Base-by-base conservation (phyloP, 2,888 invertebrate genomes). In the Andrena minutula region DNA sequence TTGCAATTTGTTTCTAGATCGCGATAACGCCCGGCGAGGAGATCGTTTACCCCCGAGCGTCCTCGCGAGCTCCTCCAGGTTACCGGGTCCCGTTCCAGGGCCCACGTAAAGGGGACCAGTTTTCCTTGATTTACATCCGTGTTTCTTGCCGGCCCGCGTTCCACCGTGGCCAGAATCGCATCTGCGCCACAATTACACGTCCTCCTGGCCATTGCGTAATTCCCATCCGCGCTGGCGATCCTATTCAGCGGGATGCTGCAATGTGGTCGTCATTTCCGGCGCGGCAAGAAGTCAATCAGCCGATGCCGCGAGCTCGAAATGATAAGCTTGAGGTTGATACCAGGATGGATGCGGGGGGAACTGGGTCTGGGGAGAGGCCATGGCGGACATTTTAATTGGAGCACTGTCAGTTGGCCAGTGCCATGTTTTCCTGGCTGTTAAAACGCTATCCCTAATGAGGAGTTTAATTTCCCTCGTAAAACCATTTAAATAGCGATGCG, bases 251-350 rank as follows among this genome's bases (percentile, higher is more conserved):
- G 20, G 75, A 78, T 47, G 76, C 69, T 64, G 60, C 61, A 60
- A 68, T 70, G 41, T 64, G 53, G n/a, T 49, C 26, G 53, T 73
- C 72, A 80, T 81, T 87, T 85, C 86, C 86, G 79, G 47, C 64
- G 56, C 2, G 76, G 79, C 66, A 85, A 85, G 72, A 79, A 85
- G 69, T 81, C 81, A 75, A 85, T 87, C 86, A 76, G 35, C 70
- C 71, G 53, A 60, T 8, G 66, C 47, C 10, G 66, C 47, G 58
- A 68, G 51, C 49, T 41, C 4, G 47, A 28, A 7, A 47, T 30
- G 47, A 41, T 23, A 56, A 56, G 20, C 23, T 10, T 12, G 23
- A 56, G 4, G 26, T 41, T 41, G 41, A 41, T 41, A 16, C 41
- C 23, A 0, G 26, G 23, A 56, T 51, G 51, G 20, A 51, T n/a